phyloP scores from a whole-genome alignment of 1,140 invertebrate species.

The Neodiprion fabricii region DNA sequence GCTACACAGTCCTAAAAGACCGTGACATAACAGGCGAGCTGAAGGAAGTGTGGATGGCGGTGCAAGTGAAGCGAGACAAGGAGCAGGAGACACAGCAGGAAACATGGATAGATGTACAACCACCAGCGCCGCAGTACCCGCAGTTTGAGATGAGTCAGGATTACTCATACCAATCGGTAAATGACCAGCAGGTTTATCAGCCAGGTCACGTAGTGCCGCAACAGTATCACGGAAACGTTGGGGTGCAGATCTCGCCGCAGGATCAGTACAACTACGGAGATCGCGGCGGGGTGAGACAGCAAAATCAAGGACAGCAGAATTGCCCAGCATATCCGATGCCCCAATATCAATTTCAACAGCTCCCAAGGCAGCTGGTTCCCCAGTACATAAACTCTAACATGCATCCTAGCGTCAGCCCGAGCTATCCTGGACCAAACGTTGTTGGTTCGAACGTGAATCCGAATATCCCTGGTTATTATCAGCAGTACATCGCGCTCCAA shows the following conservation, averaged over 20 bases:
- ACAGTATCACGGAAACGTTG: constrained; percentile 31
- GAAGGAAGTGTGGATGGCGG: constrained; percentile 75
- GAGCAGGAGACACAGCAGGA: constrained; percentile 58
- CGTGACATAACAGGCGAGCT: constrained; percentile 74
- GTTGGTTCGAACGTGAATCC: constrained; percentile 29
- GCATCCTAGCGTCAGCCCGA: constrained; percentile 29
- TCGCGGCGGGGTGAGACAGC: constrained; percentile 29
- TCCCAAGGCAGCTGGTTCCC: constrained; percentile 43
- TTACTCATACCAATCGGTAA: constrained; percentile 21
- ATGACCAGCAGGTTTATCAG: constrained; percentile 43
- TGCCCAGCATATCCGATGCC: constrained; percentile 42
- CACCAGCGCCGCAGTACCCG: constrained; percentile 42
- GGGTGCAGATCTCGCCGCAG: constrained; percentile 18
- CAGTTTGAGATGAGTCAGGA: constrained; percentile 29
- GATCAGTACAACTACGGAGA: constrained; percentile 38
- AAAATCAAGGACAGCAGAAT: constrained; percentile 36
- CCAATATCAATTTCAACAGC: constrained; percentile 46
- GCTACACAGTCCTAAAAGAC: constrained; percentile 70
- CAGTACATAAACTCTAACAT: constrained; percentile 46
- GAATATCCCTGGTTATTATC: constrained; percentile 23
- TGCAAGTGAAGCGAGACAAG: constrained; percentile 69
- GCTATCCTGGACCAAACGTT: not conserved
- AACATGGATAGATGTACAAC: constrained; percentile 49
- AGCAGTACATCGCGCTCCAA: constrained; percentile 24
- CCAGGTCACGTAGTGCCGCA: constrained; percentile 29